These are phyloP conservation scores for Meloidogyne floridensis DNA, from an alignment of 1,140 invertebrate genomes.

Conservation along the genomic window DNA sequence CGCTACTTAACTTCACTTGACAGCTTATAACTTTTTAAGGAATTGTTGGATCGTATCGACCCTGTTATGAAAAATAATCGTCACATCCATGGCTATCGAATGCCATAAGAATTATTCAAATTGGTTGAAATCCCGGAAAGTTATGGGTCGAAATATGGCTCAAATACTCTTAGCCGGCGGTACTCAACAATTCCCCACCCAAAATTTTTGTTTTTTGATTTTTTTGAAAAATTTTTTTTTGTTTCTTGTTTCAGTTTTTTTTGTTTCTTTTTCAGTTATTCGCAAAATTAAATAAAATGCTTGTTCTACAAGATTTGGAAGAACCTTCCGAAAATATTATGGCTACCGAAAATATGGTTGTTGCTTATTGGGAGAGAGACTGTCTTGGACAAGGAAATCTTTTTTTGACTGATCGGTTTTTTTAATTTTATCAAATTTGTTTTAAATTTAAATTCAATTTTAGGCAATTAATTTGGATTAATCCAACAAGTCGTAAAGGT, in stretches of 20 bases:
- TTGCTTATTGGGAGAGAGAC: conserved; percentile 38
- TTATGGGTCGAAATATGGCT: too few relatives aligned
- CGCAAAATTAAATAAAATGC: conserved; percentile 25
- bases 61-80: too few relatives aligned
- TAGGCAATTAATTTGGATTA: conserved; percentile 38
- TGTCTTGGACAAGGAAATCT: conserved; percentile 35
- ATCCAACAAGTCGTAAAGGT: conserved; percentile 25
- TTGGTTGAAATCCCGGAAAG: too few relatives aligned
- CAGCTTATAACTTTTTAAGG: too few relatives aligned
- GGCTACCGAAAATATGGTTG: conserved; percentile 31
- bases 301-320: conserved; percentile 37
- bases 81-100: too few relatives aligned
- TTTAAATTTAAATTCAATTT: conserved; percentile 15
- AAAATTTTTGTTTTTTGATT: neutral
- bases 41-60: too few relatives aligned
- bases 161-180: too few relatives aligned
- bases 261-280: neutral
- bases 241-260: too few relatives aligned
- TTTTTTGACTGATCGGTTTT: conserved; percentile 35
- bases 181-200: too few relatives aligned
- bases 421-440: neutral
- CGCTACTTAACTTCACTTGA: too few relatives aligned
- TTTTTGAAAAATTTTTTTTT: neutral
- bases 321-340: conserved; percentile 29
- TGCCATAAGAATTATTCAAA: too few relatives aligned